phyloP scores from a whole-genome alignment of 23 tunicate species.

The Ciona savignyi region DNA sequence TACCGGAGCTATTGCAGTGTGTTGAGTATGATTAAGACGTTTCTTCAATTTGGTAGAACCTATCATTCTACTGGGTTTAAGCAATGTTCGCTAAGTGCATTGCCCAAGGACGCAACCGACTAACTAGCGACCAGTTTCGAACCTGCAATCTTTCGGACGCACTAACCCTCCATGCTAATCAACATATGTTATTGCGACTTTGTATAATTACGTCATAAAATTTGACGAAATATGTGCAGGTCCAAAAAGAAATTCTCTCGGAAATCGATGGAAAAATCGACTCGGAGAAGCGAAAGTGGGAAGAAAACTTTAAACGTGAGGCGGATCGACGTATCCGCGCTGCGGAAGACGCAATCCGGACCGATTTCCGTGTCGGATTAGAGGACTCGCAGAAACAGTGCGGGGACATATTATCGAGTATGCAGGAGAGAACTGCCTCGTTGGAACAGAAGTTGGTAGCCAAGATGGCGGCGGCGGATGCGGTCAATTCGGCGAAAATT shows the following conservation, averaged over 20 bases:
- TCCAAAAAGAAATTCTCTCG: conserved; percentile 32
- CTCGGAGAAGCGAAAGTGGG: conserved; percentile 51
- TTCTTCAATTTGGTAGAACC: no score
- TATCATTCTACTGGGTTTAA: no score
- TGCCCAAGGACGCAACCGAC: no score
- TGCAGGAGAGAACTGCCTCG: conserved; percentile 43
- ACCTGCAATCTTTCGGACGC: no score
- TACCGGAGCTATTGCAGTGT: no score
- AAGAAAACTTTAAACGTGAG: conserved; percentile 45
- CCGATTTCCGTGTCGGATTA: conserved; percentile 74
- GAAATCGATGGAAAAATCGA: conserved; percentile 36
- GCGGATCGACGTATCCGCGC: conserved; percentile 32
- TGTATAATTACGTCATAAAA: no score
- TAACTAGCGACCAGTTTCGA: no score
- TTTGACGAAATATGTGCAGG: no score
- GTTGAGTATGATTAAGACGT: no score
- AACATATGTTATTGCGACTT: no score
- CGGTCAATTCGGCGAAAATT: conserved; percentile 17
- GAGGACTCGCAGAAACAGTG: conserved; percentile 88
- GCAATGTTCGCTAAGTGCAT: no score
- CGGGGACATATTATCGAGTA: conserved; percentile 32
- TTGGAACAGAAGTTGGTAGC: conserved; percentile 47
- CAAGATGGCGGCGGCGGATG: conserved; percentile 37
- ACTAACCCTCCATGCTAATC: no score
- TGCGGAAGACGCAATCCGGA: conserved; percentile 55